Evolutionary conservation across 2,113 vertebrate species (phyloP).

Genomic region (Budorcas taxicolor): DNA sequence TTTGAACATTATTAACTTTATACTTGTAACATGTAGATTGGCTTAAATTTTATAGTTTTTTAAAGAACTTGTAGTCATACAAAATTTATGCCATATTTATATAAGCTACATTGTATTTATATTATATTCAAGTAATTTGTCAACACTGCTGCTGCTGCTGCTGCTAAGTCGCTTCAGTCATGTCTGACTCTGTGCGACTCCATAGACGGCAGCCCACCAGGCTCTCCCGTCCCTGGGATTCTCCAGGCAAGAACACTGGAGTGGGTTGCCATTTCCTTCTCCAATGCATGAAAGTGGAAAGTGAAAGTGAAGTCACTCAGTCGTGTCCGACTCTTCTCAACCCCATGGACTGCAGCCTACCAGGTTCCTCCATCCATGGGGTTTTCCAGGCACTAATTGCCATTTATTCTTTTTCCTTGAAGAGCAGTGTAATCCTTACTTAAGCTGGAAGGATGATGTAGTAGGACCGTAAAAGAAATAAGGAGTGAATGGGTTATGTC

Average conservation of each 20-base stretch:
- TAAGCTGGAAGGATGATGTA: not conserved
- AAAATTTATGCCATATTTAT: not conserved
- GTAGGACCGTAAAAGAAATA: not conserved
- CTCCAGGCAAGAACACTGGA: no score
- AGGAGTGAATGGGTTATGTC: not conserved
- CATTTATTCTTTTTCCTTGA: not conserved
- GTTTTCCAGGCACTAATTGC: not conserved
- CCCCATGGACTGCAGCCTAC: no score
- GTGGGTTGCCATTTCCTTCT: no score
- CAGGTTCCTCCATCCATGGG: no score
- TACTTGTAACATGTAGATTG: not conserved
- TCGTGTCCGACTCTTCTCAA: no score
- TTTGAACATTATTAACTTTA: not conserved
- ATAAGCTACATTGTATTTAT: not conserved
- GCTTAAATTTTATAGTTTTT: slow-evolving; percentile 1
- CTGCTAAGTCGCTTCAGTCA: no score
- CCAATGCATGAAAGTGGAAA: no score
- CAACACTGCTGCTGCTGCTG: not conserved
- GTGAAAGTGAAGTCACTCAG: no score
- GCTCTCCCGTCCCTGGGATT: no score
- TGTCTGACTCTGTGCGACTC: no score
- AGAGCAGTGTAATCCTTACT: not conserved
- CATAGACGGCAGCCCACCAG: no score
- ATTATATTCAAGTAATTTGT: not conserved
- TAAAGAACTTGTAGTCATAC: not conserved